Conservation (phyloP, 2,888 invertebrate species). For the Cephus rjabovi region DNA sequence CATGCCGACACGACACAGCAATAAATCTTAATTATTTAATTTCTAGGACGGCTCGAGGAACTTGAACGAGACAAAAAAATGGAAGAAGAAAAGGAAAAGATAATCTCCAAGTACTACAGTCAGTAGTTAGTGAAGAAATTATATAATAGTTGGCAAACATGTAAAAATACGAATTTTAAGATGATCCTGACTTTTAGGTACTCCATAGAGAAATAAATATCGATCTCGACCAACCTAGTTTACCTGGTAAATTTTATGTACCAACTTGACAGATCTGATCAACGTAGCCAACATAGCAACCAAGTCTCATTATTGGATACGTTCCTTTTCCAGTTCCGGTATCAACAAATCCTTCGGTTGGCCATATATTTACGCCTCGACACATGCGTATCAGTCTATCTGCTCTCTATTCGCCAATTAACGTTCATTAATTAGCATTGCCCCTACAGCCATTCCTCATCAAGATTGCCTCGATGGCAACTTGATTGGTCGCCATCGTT, state of each 20-base stretch:
- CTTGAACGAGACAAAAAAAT: background rate
- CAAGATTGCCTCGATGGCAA: background rate
- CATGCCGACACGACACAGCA: slow-evolving; percentile 27
- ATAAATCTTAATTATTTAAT: slow-evolving; percentile 55
- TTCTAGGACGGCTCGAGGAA: slow-evolving; percentile 25
- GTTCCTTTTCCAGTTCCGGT: background rate
- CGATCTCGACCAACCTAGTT: background rate
- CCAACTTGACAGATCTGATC: no score
- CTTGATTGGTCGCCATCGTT: background rate
- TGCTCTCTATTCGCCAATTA: background rate
- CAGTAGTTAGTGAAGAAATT: background rate
- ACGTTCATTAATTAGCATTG: background rate
- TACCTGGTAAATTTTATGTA: background rate
- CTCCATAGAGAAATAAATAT: background rate
- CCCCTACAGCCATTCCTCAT: background rate
- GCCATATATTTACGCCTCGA: background rate
- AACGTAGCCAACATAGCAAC: no score
- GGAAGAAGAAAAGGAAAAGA: background rate
- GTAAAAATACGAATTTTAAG: background rate
- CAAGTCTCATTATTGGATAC: background rate
- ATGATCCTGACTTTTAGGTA: background rate
- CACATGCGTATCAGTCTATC: background rate
- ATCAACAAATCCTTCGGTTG: background rate
- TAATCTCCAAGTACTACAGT: background rate
- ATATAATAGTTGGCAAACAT: background rate